Base-by-base conservation (phyloP, 2,113 vertebrate genomes). In the Periophthalmus modestus region DNA sequence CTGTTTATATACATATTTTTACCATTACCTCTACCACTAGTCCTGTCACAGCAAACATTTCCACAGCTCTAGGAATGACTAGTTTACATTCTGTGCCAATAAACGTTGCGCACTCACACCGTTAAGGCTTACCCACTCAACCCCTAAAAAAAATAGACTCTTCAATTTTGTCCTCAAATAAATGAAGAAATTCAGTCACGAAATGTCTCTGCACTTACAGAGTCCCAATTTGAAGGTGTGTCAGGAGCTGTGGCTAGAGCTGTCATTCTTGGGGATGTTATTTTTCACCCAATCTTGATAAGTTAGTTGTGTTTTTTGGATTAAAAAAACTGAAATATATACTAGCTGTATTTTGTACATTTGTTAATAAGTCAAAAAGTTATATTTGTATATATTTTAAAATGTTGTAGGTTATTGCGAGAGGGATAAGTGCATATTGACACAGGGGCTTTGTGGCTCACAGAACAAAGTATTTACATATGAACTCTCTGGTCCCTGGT, bases 111-210 rank as follows among this genome's bases (percentile, higher is more conserved):
- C 33, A 19, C 57, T 63, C 66, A 28, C 57, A 24, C n/a, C 3
- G 46, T 48, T 23, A 10, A 16, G 46, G 21, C 39, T 12, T 14
- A 14, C 13, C n/a, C 21, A 48, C 39, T 67, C 21, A 14, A 67
- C 43, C n/a, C 7, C 21, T 43, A 16, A 21, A 67, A n/a, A n/a
- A 14, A 47, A 43, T n/a, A n/a, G n/a, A 10, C 19, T 13, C 39
- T 66, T 67, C 46, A 67, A 48, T 67, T 67, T 67, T 24, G 43
- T 16, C 13, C n/a, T 21, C 66, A 47, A 23, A 48, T n/a, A 46
- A 67, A 19, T 23, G 12, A 46, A 48, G n/a, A 67, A 67, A 67
- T 67, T 67, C 43, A 48, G 46, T 14, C 48, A 21, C 14, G 14
- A 67, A 24, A 47, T 48, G 36, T 46, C 39, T 47, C 39, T 43